These are phyloP conservation scores for Sebastes baramenuke DNA, from an alignment of 2,797 vertebrate species.

Conservation along the genomic window DNA sequence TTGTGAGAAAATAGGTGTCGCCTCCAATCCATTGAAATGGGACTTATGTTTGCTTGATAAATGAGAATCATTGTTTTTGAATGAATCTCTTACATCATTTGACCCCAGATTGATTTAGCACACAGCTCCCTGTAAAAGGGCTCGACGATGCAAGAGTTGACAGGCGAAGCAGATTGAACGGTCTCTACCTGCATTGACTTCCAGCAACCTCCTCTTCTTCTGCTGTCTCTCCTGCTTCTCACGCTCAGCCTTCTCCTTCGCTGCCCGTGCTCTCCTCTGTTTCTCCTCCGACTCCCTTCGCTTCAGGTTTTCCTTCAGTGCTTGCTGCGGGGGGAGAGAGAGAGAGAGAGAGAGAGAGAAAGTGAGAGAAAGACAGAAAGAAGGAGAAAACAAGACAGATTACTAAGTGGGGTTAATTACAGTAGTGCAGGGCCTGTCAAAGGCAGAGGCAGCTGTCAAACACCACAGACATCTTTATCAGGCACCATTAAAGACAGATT, in stretches of 20 bases:
- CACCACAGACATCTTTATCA: conserved; percentile 53
- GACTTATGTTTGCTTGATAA: conserved; percentile 41
- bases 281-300: conserved; percentile 92
- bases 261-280: conserved; percentile 88
- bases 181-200: conserved; percentile 91
- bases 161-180: conserved; percentile 34
- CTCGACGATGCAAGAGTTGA: conserved; percentile 34
- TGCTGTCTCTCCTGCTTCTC: conserved; percentile 92
- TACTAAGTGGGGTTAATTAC: conserved; percentile 72
- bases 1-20: conserved; percentile 16
- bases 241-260: conserved; percentile 93
- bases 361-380: conserved; percentile 2
- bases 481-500: conserved; percentile 54
- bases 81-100: conserved; percentile 33
- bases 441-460: conserved; percentile 55
- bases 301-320: conserved; percentile 90
- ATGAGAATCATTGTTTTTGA: conserved; percentile 48
- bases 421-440: conserved; percentile 46
- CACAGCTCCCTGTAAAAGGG: conserved; percentile 4
- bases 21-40: conserved; percentile 20
- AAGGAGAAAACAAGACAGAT: conserved; percentile 39
- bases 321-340: conserved; percentile 84
- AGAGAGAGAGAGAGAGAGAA: background rate
- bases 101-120: conserved; percentile 41
- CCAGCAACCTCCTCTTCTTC: conserved; percentile 92